A percentile compares a stretch with the other conserved stretches of the same genome.
phyloP scores from a whole-genome alignment of 2,113 vertebrate species.

The Daphoenositta chrysoptera region DNA sequence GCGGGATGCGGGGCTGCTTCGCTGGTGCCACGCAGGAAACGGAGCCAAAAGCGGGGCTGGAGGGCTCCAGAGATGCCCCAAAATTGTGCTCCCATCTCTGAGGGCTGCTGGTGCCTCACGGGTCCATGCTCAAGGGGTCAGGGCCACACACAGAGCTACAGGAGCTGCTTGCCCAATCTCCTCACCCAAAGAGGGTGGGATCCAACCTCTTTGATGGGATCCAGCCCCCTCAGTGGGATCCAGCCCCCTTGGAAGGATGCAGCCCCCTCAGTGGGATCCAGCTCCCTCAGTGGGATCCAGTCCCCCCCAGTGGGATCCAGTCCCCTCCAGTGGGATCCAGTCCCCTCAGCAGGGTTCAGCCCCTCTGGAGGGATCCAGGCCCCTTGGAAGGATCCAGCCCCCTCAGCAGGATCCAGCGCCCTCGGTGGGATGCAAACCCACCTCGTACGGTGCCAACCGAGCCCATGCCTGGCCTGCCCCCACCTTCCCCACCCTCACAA shows the following conservation, averaged over 20 bases:
- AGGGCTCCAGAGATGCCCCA: neutral
- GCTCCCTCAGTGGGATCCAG: neutral
- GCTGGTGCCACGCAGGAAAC: neutral
- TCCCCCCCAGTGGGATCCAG: neutral
- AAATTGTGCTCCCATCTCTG: neutral
- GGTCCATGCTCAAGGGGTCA: neutral
- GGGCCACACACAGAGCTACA: neutral
- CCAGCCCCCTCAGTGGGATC: neutral
- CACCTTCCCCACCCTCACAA: neutral
- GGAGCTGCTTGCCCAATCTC: neutral
- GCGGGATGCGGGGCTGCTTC: neutral
- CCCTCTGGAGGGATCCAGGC: too few relatives aligned
- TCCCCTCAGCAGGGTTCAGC: too few relatives aligned
- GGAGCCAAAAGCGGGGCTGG: rapidly evolving
- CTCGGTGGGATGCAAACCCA: neutral
- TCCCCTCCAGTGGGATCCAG: neutral
- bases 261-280: neutral
- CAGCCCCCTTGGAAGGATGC: neutral
- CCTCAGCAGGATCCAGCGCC: too few relatives aligned
- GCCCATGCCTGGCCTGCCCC: neutral
- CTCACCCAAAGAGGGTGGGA: neutral
- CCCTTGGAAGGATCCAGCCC: too few relatives aligned
- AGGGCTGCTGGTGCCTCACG: neutral
- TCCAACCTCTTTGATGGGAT: neutral
- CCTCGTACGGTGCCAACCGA: rapidly evolving